phyloP scores from a whole-genome alignment of 2,888 invertebrate species.

The Chromoteleia sp. region DNA sequence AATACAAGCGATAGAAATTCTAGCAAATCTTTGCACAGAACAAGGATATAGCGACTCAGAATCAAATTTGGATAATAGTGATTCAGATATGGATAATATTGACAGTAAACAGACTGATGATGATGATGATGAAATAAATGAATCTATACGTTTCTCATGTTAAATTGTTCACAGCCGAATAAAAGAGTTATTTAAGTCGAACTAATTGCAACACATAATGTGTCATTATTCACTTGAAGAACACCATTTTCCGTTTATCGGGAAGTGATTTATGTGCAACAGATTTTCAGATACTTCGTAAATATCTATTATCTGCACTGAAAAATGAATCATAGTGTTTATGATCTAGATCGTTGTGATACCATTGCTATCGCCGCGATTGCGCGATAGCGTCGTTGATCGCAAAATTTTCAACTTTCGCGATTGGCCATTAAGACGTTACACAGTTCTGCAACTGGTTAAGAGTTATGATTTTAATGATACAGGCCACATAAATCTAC shows the following conservation, averaged over 20 bases:
- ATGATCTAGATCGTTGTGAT: constrained; percentile 49
- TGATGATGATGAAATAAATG: constrained; percentile 58
- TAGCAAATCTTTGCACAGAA: constrained; percentile 90
- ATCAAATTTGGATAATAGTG: constrained; percentile 84
- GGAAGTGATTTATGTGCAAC: constrained; percentile 43
- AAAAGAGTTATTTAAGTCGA: constrained; percentile 40
- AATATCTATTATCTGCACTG: constrained; percentile 53
- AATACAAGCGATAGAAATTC: constrained; percentile 89
- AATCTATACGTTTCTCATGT: no score
- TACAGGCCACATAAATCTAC: constrained; percentile 35
- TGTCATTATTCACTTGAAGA: constrained; percentile 47
- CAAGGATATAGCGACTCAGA: constrained; percentile 82
- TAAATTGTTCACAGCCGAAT: constrained; percentile 15
- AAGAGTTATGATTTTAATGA: constrained; percentile 47
- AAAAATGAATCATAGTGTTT: constrained; percentile 59
- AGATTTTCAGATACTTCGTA: constrained; percentile 50
- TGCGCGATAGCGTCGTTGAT: constrained; percentile 54
- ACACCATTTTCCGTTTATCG: constrained; percentile 52
- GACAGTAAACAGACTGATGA: constrained; percentile 50
- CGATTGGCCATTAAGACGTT: constrained; percentile 63
- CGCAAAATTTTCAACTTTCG: constrained; percentile 47
- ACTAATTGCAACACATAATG: constrained; percentile 44
- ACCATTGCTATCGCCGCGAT: constrained; percentile 52
- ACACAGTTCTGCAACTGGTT: constrained; percentile 27
- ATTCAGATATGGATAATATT: constrained; percentile 81